These are phyloP conservation scores for Spodoptera litura DNA, from an alignment of 1,140 invertebrate genomes.

Conservation along the genomic window DNA sequence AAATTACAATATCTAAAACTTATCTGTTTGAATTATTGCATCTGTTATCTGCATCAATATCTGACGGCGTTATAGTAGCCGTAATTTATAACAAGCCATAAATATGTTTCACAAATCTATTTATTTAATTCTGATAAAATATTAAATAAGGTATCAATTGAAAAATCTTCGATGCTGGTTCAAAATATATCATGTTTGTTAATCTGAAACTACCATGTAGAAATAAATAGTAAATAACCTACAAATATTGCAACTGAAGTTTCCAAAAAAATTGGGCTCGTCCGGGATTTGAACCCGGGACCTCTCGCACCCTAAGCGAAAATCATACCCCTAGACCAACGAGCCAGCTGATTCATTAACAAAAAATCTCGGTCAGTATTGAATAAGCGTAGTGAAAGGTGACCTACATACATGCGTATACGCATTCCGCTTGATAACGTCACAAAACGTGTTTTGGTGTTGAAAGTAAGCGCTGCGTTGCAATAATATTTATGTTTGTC, in stretches of 20 bases:
- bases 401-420: conserved; percentile 27
- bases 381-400: conserved; percentile 20
- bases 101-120: not conserved
- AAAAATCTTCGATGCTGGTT: too few species aligned
- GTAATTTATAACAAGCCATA: not conserved
- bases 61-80: conserved; percentile 10
- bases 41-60: conserved; percentile 11
- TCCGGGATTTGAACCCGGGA: conserved; percentile 91
- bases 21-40: conserved; percentile 9
- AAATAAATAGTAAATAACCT: too few species aligned
- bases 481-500: conserved; percentile 1
- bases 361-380: not conserved
- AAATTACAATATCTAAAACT: too few species aligned
- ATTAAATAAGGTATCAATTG: too few species aligned
- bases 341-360: conserved; percentile 62
- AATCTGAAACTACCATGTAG: too few species aligned
- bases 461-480: conserved; percentile 14
- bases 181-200: too few species aligned
- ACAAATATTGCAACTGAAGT: not conserved
- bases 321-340: conserved; percentile 93
- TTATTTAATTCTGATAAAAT: too few species aligned
- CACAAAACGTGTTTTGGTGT: conserved; percentile 25
- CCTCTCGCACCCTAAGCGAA: conserved; percentile 93
- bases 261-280: conserved; percentile 59
- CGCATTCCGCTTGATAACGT: conserved; percentile 24